Percentiles rank a stretch among this genome's conserved stretches.
These are phyloP conservation scores for Calliphora vicina DNA, from an alignment of 1,140 invertebrate species.

Conservation along the genomic window DNA sequence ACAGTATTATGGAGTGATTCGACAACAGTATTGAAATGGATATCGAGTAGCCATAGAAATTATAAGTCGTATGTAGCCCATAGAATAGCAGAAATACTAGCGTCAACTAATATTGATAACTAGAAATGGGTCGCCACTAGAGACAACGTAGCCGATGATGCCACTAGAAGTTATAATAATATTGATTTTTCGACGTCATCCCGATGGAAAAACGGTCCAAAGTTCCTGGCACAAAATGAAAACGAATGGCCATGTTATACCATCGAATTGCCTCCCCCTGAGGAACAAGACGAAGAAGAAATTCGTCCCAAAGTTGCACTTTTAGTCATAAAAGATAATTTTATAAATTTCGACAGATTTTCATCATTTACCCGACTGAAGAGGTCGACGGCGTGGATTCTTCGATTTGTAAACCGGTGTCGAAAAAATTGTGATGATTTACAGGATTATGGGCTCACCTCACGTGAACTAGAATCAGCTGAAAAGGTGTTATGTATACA, in stretches of 20 bases:
- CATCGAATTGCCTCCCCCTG: neutral
- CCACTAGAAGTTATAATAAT: no score
- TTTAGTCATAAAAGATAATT: neutral
- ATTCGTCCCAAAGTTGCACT: neutral
- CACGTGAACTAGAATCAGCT: no score
- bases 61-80: constrained; percentile 20
- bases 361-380: no score
- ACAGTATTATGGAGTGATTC: neutral
- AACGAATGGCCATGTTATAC: neutral
- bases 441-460: no score
- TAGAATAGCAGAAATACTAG: constrained; percentile 21
- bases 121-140: no score
- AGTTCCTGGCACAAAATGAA: neutral
- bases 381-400: no score
- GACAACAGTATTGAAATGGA: neutral
- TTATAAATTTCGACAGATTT: neutral
- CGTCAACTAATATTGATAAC: no score
- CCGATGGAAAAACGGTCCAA: neutral
- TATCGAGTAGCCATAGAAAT: neutral
- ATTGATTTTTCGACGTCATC: neutral
- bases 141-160: no score
- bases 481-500: no score
- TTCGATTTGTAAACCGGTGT: no score
- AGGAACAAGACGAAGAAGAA: neutral
- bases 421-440: no score